phyloP scores from a whole-genome alignment of 2,888 invertebrate genomes.

The Pachymerium ferrugineum region DNA sequence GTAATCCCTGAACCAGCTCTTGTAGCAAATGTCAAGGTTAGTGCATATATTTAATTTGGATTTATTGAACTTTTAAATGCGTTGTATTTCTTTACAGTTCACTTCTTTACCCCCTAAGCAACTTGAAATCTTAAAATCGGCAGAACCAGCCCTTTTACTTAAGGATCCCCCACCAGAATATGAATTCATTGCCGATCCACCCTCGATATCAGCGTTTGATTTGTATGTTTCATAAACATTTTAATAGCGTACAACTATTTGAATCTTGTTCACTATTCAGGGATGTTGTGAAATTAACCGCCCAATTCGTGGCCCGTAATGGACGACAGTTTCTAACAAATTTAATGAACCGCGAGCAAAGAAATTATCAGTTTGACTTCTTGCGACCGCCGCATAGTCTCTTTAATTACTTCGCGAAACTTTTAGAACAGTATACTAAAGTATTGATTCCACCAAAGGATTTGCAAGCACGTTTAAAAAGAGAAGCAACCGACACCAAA shows the following conservation, averaged over 20 bases:
- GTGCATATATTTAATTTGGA: not conserved
- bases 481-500: slow-evolving; percentile 65
- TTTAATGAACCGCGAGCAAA: slow-evolving; percentile 94
- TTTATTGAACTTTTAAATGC: slow-evolving; percentile 43
- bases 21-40: slow-evolving; percentile 30
- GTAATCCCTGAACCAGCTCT: slow-evolving; percentile 29
- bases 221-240: slow-evolving; percentile 53
- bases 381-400: slow-evolving; percentile 95
- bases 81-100: not conserved
- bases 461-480: slow-evolving; percentile 64
- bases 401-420: slow-evolving; percentile 95
- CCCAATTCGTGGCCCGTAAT: slow-evolving; percentile 97
- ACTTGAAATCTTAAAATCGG: slow-evolving; percentile 79
- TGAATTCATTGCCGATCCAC: slow-evolving; percentile 94
- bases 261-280: slow-evolving; percentile 49
- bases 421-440: slow-evolving; percentile 98
- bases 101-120: slow-evolving; percentile 77
- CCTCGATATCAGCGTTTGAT: slow-evolving; percentile 95
- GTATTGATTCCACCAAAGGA: slow-evolving; percentile 91
- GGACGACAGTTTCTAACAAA: slow-evolving; percentile 96
- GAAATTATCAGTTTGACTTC: slow-evolving; percentile 98
- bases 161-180: slow-evolving; percentile 87
- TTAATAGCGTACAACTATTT: not conserved
- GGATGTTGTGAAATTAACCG: slow-evolving; percentile 95
- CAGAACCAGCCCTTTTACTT: slow-evolving; percentile 75